Conservation (phyloP, 2,113 vertebrate genomes). For the Myocastor coypus region DNA sequence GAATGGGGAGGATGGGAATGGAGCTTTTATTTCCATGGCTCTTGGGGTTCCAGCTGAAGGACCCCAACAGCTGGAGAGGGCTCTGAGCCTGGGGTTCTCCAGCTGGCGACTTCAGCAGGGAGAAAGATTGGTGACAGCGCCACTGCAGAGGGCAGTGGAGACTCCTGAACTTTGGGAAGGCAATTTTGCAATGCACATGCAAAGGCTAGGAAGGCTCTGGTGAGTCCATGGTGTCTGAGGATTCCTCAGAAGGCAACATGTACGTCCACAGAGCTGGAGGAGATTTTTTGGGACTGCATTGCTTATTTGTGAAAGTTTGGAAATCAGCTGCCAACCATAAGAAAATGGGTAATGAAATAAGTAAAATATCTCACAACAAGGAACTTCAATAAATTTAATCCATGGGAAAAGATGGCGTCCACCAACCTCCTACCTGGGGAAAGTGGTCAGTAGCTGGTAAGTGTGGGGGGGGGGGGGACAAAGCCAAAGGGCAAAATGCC, state of each 20-base stretch:
- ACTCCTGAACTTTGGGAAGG: background rate
- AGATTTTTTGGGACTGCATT: background rate
- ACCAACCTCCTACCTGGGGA: background rate
- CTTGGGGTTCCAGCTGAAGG: background rate
- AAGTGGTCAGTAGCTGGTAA: background rate
- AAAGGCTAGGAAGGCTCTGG: background rate
- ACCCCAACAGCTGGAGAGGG: slow-evolving; percentile 11
- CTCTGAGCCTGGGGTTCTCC: background rate
- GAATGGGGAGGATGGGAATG: background rate
- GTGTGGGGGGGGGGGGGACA: background rate
- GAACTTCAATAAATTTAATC: background rate
- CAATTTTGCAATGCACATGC: fast-evolving
- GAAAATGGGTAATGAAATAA: background rate
- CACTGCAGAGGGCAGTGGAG: background rate
- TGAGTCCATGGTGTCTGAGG: background rate
- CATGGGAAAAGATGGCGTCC: background rate
- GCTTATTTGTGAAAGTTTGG: background rate
- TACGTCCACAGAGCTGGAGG: background rate
- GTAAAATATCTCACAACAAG: background rate
- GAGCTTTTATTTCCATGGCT: background rate
- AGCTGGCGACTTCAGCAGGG: background rate
- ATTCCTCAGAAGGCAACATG: background rate
- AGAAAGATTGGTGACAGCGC: background rate
- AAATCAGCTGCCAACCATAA: background rate
- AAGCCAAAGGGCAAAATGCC: background rate